Base-by-base conservation (phyloP, 2,888 invertebrate genomes). In the Alloscopus bannaensis region DNA sequence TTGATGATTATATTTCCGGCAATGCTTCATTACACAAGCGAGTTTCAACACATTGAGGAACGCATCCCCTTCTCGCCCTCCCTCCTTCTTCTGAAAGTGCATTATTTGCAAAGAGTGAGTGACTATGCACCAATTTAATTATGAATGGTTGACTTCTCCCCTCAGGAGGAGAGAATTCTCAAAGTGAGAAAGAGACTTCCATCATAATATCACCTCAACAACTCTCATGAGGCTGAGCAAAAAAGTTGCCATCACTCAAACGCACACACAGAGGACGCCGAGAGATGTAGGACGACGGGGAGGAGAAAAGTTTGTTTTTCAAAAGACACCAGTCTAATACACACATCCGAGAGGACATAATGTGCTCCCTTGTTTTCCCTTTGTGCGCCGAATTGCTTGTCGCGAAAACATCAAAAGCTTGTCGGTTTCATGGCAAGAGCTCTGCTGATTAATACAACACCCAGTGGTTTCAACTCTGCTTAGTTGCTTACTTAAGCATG, bases 111-210 rank as follows among this genome's bases (percentile, higher is more conserved):
- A n/a, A n/a, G n/a, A n/a, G 11, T 47, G 18, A n/a, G 47, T 13
- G 36, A 13, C 36, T n/a, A n/a, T 22, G 45, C 64, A 22, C 42
- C 40, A 64, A 47, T 64, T 64, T 42, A 64, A 64, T 64, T 64
- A 64, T 64, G 26, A 64, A 64, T n/a, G 47, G n/a, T 42, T 64
- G 18, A 47, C 22, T 64, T 64, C 64, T n/a, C 28, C 29, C 42
- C 1, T 13, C 60, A 31, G 11, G 47, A 47, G n/a, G n/a, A 13
- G 6, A 13, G 47, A 47, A n/a, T 13, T n/a, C 18, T 47, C 4
- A 47, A 47, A 13, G 47, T n/a, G n/a, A n/a, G n/a, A n/a, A n/a
- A n/a, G n/a, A n/a, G n/a, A n/a, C n/a, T n/a, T n/a, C n/a, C n/a
- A n/a, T n/a, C n/a, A n/a, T n/a, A n/a, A n/a, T n/a, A n/a, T n/a